These are phyloP conservation scores for Zhengitettix transpicula DNA, from an alignment of 2,888 invertebrate species.

Conservation along the genomic window DNA sequence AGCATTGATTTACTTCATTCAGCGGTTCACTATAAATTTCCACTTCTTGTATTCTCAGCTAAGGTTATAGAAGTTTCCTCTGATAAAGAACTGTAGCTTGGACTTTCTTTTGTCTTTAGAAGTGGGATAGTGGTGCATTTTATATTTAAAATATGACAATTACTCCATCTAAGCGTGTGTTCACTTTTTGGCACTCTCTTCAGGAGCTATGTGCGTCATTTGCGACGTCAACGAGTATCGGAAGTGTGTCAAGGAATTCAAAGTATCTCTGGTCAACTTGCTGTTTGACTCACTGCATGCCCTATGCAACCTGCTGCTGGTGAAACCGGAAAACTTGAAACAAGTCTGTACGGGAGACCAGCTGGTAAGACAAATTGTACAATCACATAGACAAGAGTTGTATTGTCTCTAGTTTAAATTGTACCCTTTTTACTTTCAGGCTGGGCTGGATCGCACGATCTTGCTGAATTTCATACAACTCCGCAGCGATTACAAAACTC, in stretches of 20 bases:
- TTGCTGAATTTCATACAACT: conserved; percentile 87
- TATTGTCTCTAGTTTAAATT: conserved; percentile 7
- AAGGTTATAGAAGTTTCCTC: no score
- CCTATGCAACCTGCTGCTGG: conserved; percentile 84
- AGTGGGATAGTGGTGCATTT: no score
- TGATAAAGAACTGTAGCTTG: no score
- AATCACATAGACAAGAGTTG: not conserved
- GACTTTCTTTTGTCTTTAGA: no score
- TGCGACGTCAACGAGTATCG: conserved; percentile 97
- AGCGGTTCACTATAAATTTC: no score
- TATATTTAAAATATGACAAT: no score
- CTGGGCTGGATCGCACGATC: conserved; percentile 75
- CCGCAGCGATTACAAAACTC: conserved; percentile 82
- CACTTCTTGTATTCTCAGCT: no score
- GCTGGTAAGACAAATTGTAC: conserved; percentile 44
- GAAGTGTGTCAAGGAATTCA: conserved; percentile 64
- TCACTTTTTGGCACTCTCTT: conserved; percentile 11
- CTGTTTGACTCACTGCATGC: conserved; percentile 94
- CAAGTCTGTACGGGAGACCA: conserved; percentile 91
- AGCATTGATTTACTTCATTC: no score
- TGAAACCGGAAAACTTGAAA: conserved; percentile 89
- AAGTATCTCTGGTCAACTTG: conserved; percentile 60
- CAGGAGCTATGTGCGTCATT: conserved; percentile 92
- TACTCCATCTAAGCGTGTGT: no score
- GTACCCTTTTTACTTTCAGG: conserved; percentile 37